Evolutionary conservation across 2,888 invertebrate species (phyloP), one percentile per base, ranked within the genome.

Genomic region (Vandiemenella viatica): DNA sequence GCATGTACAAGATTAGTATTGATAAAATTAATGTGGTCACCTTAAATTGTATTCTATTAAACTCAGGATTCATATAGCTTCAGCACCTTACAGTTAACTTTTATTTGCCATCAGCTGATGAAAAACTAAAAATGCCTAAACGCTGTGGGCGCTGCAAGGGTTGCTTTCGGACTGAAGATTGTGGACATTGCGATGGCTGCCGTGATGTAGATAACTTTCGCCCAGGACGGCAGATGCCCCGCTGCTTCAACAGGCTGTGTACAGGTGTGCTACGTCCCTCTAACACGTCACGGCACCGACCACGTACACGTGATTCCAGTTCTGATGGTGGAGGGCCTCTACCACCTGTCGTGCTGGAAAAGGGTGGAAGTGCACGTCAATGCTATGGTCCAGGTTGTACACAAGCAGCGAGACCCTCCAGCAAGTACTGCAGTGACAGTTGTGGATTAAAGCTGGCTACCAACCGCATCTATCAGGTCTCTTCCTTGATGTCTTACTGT

Each of bases 371-470:
- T 49, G 46, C 55, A 57, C 45, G 55, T 55, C 96, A 97, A 61
- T 98, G 97, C 65, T 85, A 84, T 62, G 96, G 96, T 0, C 95
- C 93, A 0, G 79, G 80, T 47, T 98, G 98, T 65, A 73, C 75
- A 0, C 76, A 80, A 50, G 78, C 80, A 37, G 87, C 95, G 0
- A 72, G 83, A 13, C 70, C 76, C 1, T 79, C 78, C 37, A 92
- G 91, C 51, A 96, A 96, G 67, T 97, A 96, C 63, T 97, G 97
- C 63, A 85, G 88, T 6, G 81, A 92, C 55, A 80, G 83, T 55
- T 97, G 96, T 64, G 96, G 96, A 0, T 74, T 91, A 60, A 79
- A 83, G 59, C 71, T 97, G 20, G 95, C 96, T 0, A 83, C 84
- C 0, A 81, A 79, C 41, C 73, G 90, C 58, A 87, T 91, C 55